Percentiles rank a stretch among this genome's conserved stretches.
Evolutionary conservation across 2,888 invertebrate genomes (phyloP).

Genomic region (Globia sparganii): DNA sequence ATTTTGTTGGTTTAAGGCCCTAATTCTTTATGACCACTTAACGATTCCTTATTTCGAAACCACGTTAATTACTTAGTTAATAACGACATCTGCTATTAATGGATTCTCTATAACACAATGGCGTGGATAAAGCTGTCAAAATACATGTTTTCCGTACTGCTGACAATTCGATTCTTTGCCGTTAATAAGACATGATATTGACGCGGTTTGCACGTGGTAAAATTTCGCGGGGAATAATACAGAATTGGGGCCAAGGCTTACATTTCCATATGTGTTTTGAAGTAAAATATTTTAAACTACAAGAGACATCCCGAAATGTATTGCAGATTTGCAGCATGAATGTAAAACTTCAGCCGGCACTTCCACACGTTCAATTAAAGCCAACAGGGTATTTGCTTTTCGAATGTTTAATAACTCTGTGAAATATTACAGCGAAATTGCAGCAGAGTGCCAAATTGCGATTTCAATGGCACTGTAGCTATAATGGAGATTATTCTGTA

Average conservation of each 20-base stretch:
- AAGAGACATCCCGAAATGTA: constrained; percentile 19
- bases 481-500: constrained; percentile 10
- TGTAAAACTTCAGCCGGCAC: constrained; percentile 7
- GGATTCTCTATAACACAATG: too few relatives aligned
- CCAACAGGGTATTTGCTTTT: constrained; percentile 33
- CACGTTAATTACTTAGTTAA: too few relatives aligned
- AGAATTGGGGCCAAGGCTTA: not conserved
- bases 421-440: constrained; percentile 30
- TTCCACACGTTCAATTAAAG: constrained; percentile 26
- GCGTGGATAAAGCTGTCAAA: too few relatives aligned
- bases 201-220: too few relatives aligned
- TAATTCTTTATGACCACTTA: too few relatives aligned
- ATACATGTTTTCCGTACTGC: too few relatives aligned
- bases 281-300: constrained; percentile 18
- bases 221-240: not conserved
- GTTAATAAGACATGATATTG: too few relatives aligned
- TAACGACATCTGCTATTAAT: too few relatives aligned
- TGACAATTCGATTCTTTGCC: too few relatives aligned
- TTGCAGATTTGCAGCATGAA: constrained; percentile 1
- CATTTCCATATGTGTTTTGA: not conserved
- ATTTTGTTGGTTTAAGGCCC: too few relatives aligned
- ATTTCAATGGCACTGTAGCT: constrained; percentile 21
- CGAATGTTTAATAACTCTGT: constrained; percentile 46
- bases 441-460: constrained; percentile 17
- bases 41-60: too few relatives aligned